Evolutionary conservation across 2,888 invertebrate species (phyloP).

Genomic region (Sepioteuthis lessoniana): DNA sequence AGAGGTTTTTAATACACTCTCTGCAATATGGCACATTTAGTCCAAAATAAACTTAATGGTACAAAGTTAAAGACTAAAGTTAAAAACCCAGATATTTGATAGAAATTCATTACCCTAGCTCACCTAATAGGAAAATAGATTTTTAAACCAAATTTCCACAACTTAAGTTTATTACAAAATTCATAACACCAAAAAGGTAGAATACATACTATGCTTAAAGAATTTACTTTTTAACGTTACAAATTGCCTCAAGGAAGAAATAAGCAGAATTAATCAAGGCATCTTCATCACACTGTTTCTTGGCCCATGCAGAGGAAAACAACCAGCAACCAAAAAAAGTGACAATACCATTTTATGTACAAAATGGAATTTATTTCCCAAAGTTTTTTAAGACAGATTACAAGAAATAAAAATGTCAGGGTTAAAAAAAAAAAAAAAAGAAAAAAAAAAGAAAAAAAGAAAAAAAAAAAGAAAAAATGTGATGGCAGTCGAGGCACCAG

Average conservation of each 20-base stretch:
- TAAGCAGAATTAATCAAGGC: not conserved
- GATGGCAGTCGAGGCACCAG: not conserved
- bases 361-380: constrained; percentile 33
- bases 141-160: not conserved
- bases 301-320: not conserved
- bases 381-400: not conserved
- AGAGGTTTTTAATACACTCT: too few species aligned
- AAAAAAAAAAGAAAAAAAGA: not conserved
- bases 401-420: not conserved
- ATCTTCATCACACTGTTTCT: not conserved
- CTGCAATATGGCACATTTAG: too few species aligned
- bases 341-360: constrained; percentile 9
- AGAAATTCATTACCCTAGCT: not conserved
- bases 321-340: constrained; percentile 6
- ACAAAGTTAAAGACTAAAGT: too few species aligned
- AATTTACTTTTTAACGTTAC: not conserved
- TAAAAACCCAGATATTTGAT: too few species aligned
- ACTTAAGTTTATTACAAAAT: not conserved
- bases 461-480: not conserved
- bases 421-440: not conserved
- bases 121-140: not conserved
- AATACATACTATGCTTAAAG: not conserved
- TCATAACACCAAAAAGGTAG: not conserved
- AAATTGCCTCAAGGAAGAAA: not conserved
- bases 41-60: too few species aligned